phyloP scores from a whole-genome alignment of 2,888 invertebrate genomes.

The Aspidiotus destructor region DNA sequence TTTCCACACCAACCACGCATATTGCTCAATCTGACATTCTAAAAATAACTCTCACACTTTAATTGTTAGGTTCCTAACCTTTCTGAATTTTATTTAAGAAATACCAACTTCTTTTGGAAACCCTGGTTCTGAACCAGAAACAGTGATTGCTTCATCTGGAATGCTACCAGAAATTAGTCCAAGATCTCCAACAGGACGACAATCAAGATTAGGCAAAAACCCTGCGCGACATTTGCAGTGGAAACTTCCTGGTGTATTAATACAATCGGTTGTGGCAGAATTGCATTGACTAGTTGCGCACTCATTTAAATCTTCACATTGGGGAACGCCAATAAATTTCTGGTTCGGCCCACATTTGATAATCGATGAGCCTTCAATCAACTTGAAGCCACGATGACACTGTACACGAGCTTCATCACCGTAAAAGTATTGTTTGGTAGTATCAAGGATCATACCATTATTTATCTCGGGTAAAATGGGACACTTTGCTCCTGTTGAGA shows the following conservation, averaged over 20 bases:
- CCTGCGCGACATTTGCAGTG: conserved; percentile 78
- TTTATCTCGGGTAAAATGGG: conserved; percentile 67
- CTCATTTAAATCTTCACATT: conserved; percentile 86
- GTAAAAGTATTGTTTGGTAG: conserved; percentile 63
- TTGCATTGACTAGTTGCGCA: conserved; percentile 83
- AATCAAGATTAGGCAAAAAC: conserved; percentile 75
- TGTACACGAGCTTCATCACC: conserved; percentile 87
- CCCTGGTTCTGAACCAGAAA: conserved; percentile 71
- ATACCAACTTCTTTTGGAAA: conserved; percentile 63
- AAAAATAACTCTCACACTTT: background rate
- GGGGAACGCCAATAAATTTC: conserved; percentile 70
- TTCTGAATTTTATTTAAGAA: background rate
- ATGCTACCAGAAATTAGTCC: conserved; percentile 81
- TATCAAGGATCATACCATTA: conserved; percentile 78
- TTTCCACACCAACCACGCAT: conserved; percentile 85
- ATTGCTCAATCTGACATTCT: conserved; percentile 57
- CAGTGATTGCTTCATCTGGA: conserved; percentile 78
- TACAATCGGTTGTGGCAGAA: conserved; percentile 78
- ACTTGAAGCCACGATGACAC: conserved; percentile 79
- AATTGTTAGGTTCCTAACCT: background rate
- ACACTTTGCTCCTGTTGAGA: conserved; percentile 52
- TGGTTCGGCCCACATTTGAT: conserved; percentile 77
- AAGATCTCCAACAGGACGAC: conserved; percentile 79
- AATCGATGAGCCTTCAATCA: conserved; percentile 67
- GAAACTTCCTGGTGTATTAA: conserved; percentile 79